These are phyloP conservation scores for Centropus bengalensis DNA, from an alignment of 2,113 vertebrate species.

Conservation along the genomic window DNA sequence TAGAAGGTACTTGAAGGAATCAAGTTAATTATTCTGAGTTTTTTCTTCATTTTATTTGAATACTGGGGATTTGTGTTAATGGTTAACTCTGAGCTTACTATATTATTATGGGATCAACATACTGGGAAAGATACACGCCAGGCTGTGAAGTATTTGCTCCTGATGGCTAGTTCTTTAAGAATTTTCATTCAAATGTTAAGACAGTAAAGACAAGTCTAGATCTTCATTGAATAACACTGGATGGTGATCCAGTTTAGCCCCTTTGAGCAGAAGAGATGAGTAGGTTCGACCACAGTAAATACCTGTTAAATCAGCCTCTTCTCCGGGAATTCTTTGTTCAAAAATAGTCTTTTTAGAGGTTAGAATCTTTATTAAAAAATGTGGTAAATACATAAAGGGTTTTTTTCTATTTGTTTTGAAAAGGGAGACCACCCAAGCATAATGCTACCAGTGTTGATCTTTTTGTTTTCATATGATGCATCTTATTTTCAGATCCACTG, in stretches of 20 bases:
- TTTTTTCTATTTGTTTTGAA: not conserved
- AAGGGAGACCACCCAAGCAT: not conserved
- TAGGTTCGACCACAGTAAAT: not conserved
- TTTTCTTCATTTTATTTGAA: not conserved
- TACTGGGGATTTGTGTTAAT: not conserved
- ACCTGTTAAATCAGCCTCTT: not conserved
- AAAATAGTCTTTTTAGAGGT: not conserved
- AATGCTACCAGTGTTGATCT: not conserved
- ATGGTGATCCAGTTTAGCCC: not conserved
- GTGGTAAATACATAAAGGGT: not conserved
- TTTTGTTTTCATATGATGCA: not conserved
- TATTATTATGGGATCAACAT: not conserved
- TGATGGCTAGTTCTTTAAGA: not conserved
- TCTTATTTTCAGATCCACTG: not conserved
- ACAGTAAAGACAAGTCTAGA: not conserved
- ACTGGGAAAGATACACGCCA: not conserved
- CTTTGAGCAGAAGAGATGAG: not conserved
- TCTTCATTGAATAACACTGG: not conserved
- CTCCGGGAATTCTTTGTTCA: not conserved
- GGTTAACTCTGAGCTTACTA: not conserved
- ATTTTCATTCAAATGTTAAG: not conserved
- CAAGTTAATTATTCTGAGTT: not conserved
- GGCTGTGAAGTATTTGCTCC: not conserved
- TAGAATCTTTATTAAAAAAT: not conserved
- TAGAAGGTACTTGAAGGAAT: not conserved